Evolutionary conservation across 2,797 vertebrate species (phyloP), one percentile per base, ranked within the genome.

Genomic region (Sebastes matsubarae): DNA sequence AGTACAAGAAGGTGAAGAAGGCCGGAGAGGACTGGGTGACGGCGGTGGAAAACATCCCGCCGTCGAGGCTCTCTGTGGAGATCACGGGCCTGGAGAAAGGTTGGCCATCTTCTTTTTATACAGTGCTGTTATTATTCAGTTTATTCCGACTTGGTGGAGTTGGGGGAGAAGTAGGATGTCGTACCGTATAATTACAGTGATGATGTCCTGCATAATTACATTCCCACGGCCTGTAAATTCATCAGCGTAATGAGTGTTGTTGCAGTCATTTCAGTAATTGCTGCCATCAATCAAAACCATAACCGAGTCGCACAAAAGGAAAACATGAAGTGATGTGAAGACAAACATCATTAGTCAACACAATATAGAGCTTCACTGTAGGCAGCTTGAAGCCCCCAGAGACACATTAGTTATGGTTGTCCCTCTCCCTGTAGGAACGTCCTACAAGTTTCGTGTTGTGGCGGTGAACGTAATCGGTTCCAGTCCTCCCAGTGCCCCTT

Each of bases 381-480:
- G 32, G 29, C 12, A 55, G 81, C 55, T 22, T 18, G 22, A 4
- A 2, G 66, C 54, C 75, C 22, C 36, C 6, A 29, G 75, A 82
- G 76, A 71, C 60, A n/a, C 18, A 79, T 80, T 14, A 74, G 8
- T 57, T 13, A 88, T 6, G 50, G 8, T 46, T 4, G 1, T 54
- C 63, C 13, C 4, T 82, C 54, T 74, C 25, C 68, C 50, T 52
- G 3, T 64, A 99, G 99, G 98, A 42, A 98, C 91, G 0, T 98
- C 98, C 29, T 99, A 99, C 75, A 99, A 98, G 86, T 99, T 99
- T 77, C 96, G 98, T 1, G 99, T 99, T 22, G 95, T 98, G 71
- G 99, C 98, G 0, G 94, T 99, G 92, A 99, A 99, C 46, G 98
- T 98, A 81, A 95, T 99, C 60, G 99, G 99, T 7, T 97, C 97